These are phyloP conservation scores for Oreonectes daqikongensis DNA, from an alignment of 2,797 vertebrate genomes.

Conservation along the genomic window DNA sequence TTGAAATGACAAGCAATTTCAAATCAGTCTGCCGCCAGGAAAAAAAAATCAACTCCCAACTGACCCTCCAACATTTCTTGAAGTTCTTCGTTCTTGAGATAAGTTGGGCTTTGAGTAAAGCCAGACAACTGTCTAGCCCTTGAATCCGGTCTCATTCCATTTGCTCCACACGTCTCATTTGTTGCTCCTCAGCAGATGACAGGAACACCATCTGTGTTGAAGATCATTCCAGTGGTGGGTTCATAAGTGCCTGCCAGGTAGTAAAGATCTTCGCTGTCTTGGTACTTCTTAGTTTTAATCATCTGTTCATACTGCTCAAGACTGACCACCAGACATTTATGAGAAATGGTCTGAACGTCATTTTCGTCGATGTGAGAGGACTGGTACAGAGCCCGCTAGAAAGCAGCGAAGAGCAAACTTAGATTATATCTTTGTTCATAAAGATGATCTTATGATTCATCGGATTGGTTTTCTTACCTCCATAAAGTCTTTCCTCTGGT, in stretches of 20 bases:
- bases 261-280: slow-evolving; percentile 98
- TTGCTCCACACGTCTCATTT: background rate
- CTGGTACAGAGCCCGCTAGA: slow-evolving; percentile 95
- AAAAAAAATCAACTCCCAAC: slow-evolving; percentile 11
- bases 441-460: background rate
- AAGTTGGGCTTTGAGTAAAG: slow-evolving; percentile 26
- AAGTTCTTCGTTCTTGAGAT: slow-evolving; percentile 19
- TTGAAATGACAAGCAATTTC: slow-evolving; percentile 35
- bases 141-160: slow-evolving; percentile 14
- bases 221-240: slow-evolving; percentile 99
- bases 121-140: slow-evolving; percentile 39
- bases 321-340: slow-evolving; percentile 97
- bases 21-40: slow-evolving; percentile 3
- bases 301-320: slow-evolving; percentile 97
- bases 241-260: slow-evolving; percentile 98
- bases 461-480: slow-evolving; percentile 79
- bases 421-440: background rate
- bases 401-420: background rate
- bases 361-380: slow-evolving; percentile 98
- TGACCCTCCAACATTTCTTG: background rate
- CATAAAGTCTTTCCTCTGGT: slow-evolving; percentile 98
- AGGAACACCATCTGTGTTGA: slow-evolving; percentile 95
- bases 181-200: slow-evolving; percentile 86
- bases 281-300: slow-evolving; percentile 95
- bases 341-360: slow-evolving; percentile 98